A percentile compares a stretch with the other conserved stretches of the same genome.
Evolutionary conservation across 2,113 vertebrate species (phyloP).

Genomic region (Rhegmatorhina hoffmannsi): DNA sequence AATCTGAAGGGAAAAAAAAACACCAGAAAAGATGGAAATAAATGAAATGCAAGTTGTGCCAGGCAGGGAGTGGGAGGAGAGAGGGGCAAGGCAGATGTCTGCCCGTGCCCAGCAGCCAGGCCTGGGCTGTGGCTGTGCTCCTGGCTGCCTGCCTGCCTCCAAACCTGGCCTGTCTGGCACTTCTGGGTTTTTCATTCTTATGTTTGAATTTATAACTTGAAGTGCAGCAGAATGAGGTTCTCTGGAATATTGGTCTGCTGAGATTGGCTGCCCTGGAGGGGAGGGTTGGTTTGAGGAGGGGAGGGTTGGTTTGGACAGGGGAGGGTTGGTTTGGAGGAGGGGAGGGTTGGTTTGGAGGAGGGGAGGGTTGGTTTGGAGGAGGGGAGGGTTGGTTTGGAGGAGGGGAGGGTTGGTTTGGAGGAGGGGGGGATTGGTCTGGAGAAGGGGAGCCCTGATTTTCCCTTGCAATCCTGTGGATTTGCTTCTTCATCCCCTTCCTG

Average conservation of each 20-base stretch:
- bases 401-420: too few relatives aligned
- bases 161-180: conserved; percentile 19
- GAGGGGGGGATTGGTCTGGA: too few relatives aligned
- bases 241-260: neutral
- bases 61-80: neutral
- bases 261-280: neutral
- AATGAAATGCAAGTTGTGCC: neutral
- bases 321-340: too few relatives aligned
- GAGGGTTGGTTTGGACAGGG: too few relatives aligned
- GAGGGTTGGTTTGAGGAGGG: too few relatives aligned
- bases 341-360: neutral
- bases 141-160: conserved; percentile 5
- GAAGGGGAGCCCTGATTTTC: neutral
- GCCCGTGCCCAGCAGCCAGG: neutral
- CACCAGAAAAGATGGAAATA: neutral
- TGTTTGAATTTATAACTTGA: neutral
- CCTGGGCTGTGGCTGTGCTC: neutral
- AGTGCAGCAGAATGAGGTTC: neutral
- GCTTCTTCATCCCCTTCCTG: neutral
- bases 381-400: too few relatives aligned
- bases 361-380: neutral
- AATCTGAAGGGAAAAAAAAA: neutral
- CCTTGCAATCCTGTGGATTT: too few relatives aligned
- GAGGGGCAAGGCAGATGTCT: neutral
- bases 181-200: neutral